Conservation (phyloP, 2,888 invertebrate species). For the Pollenia griseotomentosa region DNA sequence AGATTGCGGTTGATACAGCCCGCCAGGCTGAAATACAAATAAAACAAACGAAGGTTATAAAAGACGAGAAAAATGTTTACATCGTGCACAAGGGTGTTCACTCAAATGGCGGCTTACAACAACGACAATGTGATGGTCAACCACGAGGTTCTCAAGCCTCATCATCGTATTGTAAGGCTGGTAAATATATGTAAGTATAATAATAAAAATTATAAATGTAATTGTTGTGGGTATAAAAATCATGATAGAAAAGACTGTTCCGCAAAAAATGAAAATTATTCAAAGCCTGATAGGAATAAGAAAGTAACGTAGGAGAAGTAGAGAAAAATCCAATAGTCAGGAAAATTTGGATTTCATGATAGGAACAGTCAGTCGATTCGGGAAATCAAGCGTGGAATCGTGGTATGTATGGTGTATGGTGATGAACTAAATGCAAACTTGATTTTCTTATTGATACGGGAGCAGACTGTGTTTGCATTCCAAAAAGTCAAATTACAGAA, state of each 20-base stretch:
- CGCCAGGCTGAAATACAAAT: constrained; percentile 44
- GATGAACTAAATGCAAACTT: not conserved
- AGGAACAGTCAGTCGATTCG: constrained; percentile 7
- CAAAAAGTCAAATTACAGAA: not conserved
- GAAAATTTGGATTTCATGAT: constrained; percentile 31
- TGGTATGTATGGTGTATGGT: not conserved
- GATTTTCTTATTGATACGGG: constrained; percentile 18
- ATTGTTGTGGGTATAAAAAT: constrained; percentile 31
- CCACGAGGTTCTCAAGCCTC: too few species aligned
- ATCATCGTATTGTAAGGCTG: not conserved
- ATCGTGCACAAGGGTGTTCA: too few species aligned
- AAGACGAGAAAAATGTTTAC: too few species aligned
- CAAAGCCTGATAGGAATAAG: not conserved
- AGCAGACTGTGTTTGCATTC: constrained; percentile 18
- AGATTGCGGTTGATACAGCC: constrained; percentile 32
- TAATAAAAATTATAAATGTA: constrained; percentile 31
- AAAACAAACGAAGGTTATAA: constrained; percentile 12
- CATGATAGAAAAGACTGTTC: constrained; percentile 18
- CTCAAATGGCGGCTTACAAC: too few species aligned
- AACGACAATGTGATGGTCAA: too few species aligned
- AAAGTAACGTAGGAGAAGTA: constrained; percentile 10
- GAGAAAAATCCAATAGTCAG: not conserved
- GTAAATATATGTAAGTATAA: not conserved
- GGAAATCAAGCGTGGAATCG: not conserved
- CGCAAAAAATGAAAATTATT: not conserved